Evolutionary conservation across 1,140 invertebrate genomes (phyloP).

Genomic region (Triops longicaudatus): DNA sequence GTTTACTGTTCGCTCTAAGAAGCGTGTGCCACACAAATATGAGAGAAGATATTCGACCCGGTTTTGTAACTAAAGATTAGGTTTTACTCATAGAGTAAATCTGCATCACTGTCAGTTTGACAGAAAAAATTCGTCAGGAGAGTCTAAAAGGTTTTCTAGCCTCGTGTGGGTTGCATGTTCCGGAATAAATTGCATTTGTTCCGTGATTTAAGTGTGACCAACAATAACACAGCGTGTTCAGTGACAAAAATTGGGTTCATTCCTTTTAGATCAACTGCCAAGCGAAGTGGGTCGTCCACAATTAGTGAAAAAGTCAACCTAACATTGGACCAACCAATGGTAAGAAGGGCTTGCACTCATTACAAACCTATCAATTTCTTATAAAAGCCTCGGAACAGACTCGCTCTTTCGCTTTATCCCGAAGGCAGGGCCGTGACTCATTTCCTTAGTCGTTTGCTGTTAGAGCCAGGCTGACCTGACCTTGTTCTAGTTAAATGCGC

Average conservation of each 20-base stretch:
- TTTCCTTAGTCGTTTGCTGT: slow-evolving; percentile 2
- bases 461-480: neutral
- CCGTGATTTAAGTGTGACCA: neutral
- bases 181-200: neutral
- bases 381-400: neutral
- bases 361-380: neutral
- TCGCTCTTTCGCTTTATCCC: neutral
- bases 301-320: neutral
- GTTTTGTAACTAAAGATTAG: no score
- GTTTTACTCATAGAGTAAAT: no score
- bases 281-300: neutral
- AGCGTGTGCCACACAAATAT: no score
- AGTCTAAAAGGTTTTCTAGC: no score
- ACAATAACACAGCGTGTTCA: neutral
- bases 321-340: neutral
- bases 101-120: no score
- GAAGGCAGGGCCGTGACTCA: slow-evolving; percentile 5
- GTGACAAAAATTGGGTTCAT: neutral
- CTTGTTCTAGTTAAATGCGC: neutral
- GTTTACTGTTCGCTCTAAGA: no score
- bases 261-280: neutral
- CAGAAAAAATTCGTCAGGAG: no score
- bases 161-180: neutral
- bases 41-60: no score
- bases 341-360: neutral